Evolutionary conservation across 1,140 invertebrate genomes (phyloP).

Genomic region (Plectrocnemia conspersa): DNA sequence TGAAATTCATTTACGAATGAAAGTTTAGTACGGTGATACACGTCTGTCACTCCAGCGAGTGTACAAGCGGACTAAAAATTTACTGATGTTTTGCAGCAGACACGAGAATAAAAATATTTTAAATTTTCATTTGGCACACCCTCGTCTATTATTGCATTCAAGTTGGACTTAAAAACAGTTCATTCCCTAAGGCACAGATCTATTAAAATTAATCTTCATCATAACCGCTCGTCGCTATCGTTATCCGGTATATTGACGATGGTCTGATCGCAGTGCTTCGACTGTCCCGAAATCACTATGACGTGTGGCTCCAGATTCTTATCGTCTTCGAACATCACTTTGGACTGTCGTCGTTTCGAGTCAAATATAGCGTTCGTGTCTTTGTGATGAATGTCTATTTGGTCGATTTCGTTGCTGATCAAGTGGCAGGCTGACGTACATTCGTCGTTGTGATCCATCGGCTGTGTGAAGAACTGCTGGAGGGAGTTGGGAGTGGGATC

Average conservation of each 20-base stretch:
- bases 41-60: no score
- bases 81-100: no score
- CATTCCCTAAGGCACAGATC: neutral
- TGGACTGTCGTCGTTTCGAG: constrained; percentile 1
- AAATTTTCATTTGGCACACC: no score
- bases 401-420: constrained; percentile 13
- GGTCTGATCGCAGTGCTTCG: constrained; percentile 11
- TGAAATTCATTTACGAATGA: no score
- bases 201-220: neutral
- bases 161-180: no score
- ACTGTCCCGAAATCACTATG: constrained; percentile 21
- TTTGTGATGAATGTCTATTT: constrained; percentile 17
- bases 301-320: constrained; percentile 27
- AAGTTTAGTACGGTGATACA: no score
- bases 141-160: no score
- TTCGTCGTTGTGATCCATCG: constrained; percentile 4
- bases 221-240: constrained; percentile 1
- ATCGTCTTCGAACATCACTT: constrained; percentile 10
- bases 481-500: neutral
- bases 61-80: no score
- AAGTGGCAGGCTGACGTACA: constrained; percentile 9
- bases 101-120: no score
- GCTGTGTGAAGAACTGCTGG: neutral
- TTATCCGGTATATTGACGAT: constrained; percentile 26
- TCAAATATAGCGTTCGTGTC: constrained; percentile 21